Evolutionary conservation across 2,113 vertebrate species (phyloP).

Genomic region (Spea bombifrons): DNA sequence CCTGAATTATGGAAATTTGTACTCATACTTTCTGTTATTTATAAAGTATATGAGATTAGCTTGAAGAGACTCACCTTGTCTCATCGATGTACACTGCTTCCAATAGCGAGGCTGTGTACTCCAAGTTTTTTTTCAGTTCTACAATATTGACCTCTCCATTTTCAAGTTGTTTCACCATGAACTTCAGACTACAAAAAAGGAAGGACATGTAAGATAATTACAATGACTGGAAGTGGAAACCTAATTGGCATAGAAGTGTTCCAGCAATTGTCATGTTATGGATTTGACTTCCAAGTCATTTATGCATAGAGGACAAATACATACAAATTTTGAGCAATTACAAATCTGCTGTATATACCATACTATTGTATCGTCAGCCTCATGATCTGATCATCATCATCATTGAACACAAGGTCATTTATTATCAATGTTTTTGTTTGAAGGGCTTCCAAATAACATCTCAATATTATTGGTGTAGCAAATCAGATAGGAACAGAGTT

Average conservation of each 20-base stretch:
- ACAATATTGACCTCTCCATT: constrained; percentile 81
- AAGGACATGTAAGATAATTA: constrained; percentile 16
- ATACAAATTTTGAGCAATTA: constrained; percentile 22
- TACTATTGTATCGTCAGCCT: no score
- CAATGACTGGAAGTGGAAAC: constrained; percentile 17
- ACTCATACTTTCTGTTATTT: background rate
- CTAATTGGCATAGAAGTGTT: constrained; percentile 24
- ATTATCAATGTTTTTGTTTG: no score
- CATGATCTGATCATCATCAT: no score
- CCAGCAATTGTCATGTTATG: constrained; percentile 13
- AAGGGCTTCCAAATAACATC: no score
- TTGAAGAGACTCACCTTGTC: constrained; percentile 67
- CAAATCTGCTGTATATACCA: constrained; percentile 1
- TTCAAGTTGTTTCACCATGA: constrained; percentile 86
- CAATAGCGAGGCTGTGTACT: constrained; percentile 82
- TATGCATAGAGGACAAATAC: constrained; percentile 29
- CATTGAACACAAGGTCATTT: no score
- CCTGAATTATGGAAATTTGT: no score
- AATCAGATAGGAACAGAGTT: no score
- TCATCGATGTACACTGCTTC: constrained; percentile 86
- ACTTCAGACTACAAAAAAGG: constrained; percentile 70
- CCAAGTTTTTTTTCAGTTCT: constrained; percentile 84
- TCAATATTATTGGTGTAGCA: no score
- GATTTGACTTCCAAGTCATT: constrained; percentile 25
- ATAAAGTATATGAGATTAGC: background rate